Base-by-base conservation (phyloP, 2,888 invertebrate species). In the Agriopis marginaria region DNA sequence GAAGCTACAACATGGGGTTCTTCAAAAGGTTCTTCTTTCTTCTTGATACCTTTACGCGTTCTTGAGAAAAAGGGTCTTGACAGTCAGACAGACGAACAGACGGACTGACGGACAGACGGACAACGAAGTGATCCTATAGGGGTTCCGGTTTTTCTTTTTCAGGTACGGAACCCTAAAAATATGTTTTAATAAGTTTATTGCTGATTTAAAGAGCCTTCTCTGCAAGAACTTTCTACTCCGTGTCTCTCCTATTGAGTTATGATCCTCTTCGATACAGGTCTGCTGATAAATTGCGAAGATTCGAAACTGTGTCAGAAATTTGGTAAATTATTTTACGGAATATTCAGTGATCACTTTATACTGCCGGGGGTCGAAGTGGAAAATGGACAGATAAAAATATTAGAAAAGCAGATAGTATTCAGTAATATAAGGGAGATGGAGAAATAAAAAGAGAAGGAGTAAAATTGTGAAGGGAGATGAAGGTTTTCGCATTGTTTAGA, bases 201-300 rank as follows among this genome's bases (percentile, higher is more conserved):
- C n/a, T n/a, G 12, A 7, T n/a, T 12, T 47, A 12, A 17, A 5
- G 9, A 42, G 11, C 11, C n/a, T 44, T 11, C 17, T 56, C 44
- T 56, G 17, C 5, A 8, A 42, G 1, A 11, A 56, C 14, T 3
- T 44, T 56, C 14, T 44, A 56, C 56, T 56, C 56, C 14, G 23
- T 44, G 11, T 54, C 49, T 63, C 14, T 49, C 11, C 14, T 69
- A 66, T 66, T 70, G 65, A 70, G 66, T 62, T 63, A 70, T 62
- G 61, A 62, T 61, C 61, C 23, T 17, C 51, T 54, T 42, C 45
- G 53, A 62, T 69, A 62, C 62, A 63, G 45, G 45, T 42, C 45
- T 53, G 17, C 44, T 63, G 55, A 63, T 55, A 63, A 63, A 63
- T 55, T 55, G 61, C 14, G 49, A 17, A 51, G 51, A 62, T 50